Evolutionary conservation across 1,140 invertebrate species (phyloP).

Genomic region (Andrena cerasifolii): DNA sequence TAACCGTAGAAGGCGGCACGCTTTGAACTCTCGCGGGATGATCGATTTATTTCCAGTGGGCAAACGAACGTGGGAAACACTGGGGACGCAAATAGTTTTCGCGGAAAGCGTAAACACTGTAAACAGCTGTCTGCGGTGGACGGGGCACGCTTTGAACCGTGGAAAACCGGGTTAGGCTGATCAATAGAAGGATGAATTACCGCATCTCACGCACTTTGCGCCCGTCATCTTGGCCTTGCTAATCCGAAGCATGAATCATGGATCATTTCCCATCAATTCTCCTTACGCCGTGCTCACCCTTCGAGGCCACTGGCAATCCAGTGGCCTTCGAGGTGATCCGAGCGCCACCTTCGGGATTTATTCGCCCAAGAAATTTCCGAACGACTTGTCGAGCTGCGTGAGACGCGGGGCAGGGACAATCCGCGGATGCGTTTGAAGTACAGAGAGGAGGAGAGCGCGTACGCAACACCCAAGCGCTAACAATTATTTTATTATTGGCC

Average conservation of each 20-base stretch:
- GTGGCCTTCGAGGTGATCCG: no score
- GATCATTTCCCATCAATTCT: not conserved
- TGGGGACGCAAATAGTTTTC: constrained; percentile 2
- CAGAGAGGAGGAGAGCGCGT: not conserved
- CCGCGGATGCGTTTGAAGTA: not conserved
- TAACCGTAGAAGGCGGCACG: constrained; percentile 18
- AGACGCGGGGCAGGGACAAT: constrained; percentile 11
- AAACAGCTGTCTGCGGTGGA: not conserved
- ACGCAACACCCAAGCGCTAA: constrained; percentile 55
- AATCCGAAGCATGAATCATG: not conserved
- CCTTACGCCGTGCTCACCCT: not conserved
- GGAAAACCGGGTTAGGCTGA: no score
- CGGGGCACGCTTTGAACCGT: no score
- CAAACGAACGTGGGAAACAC: constrained; percentile 28
- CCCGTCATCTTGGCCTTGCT: not conserved
- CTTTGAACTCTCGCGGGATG: constrained; percentile 10
- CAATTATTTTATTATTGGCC: constrained; percentile 73
- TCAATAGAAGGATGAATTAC: no score
- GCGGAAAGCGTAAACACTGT: not conserved
- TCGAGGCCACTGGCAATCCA: no score
- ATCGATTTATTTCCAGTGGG: constrained; percentile 11
- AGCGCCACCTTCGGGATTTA: constrained; percentile 9
- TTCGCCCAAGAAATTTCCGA: constrained; percentile 22
- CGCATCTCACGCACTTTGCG: no score
- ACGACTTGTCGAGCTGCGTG: not conserved